These are phyloP conservation scores for Leucania comma DNA, from an alignment of 2,888 invertebrate genomes.

Conservation along the genomic window DNA sequence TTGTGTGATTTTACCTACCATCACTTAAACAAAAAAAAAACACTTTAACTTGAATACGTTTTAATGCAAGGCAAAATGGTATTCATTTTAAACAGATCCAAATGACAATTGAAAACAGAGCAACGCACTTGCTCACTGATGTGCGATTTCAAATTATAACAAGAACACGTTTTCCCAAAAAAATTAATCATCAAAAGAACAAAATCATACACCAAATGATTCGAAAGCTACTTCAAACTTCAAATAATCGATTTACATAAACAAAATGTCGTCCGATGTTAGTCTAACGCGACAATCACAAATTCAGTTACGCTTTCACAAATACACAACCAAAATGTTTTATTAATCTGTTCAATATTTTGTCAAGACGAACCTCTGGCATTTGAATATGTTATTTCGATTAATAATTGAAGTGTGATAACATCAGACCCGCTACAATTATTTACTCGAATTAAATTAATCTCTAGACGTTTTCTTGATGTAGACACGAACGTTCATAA, in stretches of 20 bases:
- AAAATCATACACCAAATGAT: slow-evolving; percentile 5
- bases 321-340: slow-evolving; percentile 11
- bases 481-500: no score
- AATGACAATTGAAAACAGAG: background rate
- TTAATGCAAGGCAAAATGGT: background rate
- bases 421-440: background rate
- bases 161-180: background rate
- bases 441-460: background rate
- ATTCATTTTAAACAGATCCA: background rate
- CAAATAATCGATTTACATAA: slow-evolving; percentile 31
- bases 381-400: slow-evolving; percentile 15
- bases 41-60: no score
- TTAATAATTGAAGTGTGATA: background rate
- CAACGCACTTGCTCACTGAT: background rate
- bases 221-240: slow-evolving; percentile 14
- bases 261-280: slow-evolving; percentile 30
- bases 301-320: slow-evolving; percentile 44
- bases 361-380: slow-evolving; percentile 12
- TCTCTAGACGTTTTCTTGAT: background rate
- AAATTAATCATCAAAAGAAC: background rate
- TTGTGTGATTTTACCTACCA: no score
- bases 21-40: no score
- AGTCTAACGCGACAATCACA: slow-evolving; percentile 39
- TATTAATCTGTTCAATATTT: slow-evolving; percentile 34
- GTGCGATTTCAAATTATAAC: background rate